Evolutionary conservation across 2,113 vertebrate genomes (phyloP), one percentile per base, ranked within the genome.

Genomic region (Tyto alba): DNA sequence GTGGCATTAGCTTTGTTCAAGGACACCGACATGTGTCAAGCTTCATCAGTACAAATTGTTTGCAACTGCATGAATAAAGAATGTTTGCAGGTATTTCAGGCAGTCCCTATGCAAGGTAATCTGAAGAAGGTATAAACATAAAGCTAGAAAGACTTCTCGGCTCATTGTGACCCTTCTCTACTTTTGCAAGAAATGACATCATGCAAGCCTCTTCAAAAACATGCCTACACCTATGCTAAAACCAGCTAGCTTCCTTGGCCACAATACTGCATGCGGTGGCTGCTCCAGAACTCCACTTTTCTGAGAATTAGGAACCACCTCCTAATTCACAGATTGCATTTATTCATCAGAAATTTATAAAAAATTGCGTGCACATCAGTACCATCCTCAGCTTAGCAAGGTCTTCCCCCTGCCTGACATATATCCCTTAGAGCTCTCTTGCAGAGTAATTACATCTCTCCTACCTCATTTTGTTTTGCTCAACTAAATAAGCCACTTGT

Each of bases 21-120:
- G 64, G 48, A 84, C 56, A 56, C 30, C 3, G 2, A 41, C 4
- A 8, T 0, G 0, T 13, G 36, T 34, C 57, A 64, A 56, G 80
- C 36, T 53, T 73, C 50, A 89, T 23, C 43, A 83, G 48, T 36
- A 86, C 25, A 66, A 66, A 36, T 10, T 20, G 16, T 59, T 48
- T 59, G 36, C 21, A 50, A 41, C 1, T 38, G 27, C 11, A 38
- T 2, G 4, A 84, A 80, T 55, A 64, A 71, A 81, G 25, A 6
- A 3, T 29, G 26, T 48, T 68, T 38, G 29, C 50, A 69, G 14
- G 53, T 56, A 69, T 80, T 72, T 64, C 36, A 56, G 50, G 62
- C 30, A 26, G 43, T 57, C 4, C 30, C 30, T 63, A 27, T 16
- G 48, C 29, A 71, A 60, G 25, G 19, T 30, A 77, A 50, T 27